Conservation (phyloP, 2,888 invertebrate genomes). For the Lasioglossum villosulum region DNA sequence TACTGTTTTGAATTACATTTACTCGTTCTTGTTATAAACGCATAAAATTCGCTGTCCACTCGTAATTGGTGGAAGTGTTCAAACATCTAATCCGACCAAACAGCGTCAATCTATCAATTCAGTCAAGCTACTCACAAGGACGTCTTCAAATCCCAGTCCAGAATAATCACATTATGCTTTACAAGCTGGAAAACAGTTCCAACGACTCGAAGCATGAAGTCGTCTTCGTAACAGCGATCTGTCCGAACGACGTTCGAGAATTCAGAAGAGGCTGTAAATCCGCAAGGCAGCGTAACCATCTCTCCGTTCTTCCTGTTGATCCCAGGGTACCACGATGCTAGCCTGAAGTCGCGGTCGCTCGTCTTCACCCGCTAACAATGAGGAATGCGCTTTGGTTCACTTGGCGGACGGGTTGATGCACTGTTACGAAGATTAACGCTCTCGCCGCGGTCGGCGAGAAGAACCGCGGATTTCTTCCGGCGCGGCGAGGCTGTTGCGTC, state of each 20-base stretch:
- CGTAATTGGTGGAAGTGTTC: no score
- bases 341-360: conserved; percentile 1
- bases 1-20: no score
- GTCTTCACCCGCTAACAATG: conserved; percentile 65
- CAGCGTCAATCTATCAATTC: background rate
- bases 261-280: background rate
- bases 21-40: no score
- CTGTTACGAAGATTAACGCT: conserved; percentile 74
- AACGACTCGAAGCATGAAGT: background rate
- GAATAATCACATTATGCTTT: background rate
- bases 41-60: no score
- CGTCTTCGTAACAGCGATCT: background rate
- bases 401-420: conserved; percentile 66
- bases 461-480: conserved; percentile 60
- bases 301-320: background rate
- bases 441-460: conserved; percentile 46
- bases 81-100: background rate
- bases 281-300: background rate
- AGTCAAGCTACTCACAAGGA: background rate
- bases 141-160: background rate
- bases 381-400: conserved; percentile 69
- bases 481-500: background rate
- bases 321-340: background rate
- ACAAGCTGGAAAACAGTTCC: background rate
- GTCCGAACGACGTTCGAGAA: no score